Percentiles rank a stretch among this genome's conserved stretches.
These are phyloP conservation scores for Anarsia innoxiella DNA, from an alignment of 2,888 invertebrate species.

Conservation along the genomic window DNA sequence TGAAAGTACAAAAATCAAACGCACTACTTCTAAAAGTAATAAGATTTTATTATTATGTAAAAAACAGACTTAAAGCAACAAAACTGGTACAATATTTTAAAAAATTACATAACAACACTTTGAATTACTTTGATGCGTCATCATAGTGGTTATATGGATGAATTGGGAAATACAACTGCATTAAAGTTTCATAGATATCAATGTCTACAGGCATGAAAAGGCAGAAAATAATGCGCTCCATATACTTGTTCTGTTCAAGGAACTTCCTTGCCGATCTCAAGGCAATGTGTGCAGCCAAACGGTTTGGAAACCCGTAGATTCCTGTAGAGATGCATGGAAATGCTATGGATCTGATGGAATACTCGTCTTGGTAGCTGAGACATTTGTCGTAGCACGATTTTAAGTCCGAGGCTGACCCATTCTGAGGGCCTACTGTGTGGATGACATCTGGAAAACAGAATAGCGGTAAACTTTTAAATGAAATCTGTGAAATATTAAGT, in stretches of 20 bases:
- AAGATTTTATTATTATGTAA: no score
- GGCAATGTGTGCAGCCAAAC: conserved; percentile 85
- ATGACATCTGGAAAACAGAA: conserved; percentile 83
- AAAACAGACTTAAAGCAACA: no score
- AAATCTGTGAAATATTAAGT: no score
- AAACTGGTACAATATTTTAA: no score
- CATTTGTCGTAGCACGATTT: conserved; percentile 82
- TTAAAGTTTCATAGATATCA: conserved; percentile 80
- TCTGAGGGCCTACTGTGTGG: conserved; percentile 91
- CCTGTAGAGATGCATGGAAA: conserved; percentile 95
- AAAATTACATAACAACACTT: no score
- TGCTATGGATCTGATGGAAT: conserved; percentile 80
- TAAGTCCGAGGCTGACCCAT: conserved; percentile 79
- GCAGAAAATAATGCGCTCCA: conserved; percentile 88
- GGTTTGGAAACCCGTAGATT: conserved; percentile 90
- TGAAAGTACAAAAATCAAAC: no score
- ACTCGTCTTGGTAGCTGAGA: conserved; percentile 71
- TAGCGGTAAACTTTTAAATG: background rate
- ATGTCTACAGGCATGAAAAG: conserved; percentile 83
- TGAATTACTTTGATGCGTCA: no score
- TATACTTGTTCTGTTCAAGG: conserved; percentile 65
- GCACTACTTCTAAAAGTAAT: no score
- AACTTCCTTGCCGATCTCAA: conserved; percentile 78
- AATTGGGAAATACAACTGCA: conserved; percentile 83
- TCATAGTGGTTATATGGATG: conserved; percentile 40